Conservation (phyloP, 1,140 invertebrate genomes). For the Metopolophium dirhodum region DNA sequence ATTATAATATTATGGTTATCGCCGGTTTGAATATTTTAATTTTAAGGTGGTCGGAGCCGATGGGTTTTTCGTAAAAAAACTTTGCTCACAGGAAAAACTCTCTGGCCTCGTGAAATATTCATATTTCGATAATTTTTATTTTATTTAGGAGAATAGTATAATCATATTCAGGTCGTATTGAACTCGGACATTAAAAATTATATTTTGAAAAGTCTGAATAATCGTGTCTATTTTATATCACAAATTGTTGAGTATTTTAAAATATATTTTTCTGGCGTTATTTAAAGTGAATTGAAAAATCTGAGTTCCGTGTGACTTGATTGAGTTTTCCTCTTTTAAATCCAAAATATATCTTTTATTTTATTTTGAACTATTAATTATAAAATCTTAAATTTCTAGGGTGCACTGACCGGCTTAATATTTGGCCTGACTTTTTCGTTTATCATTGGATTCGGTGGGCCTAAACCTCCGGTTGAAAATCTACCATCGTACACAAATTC, state of each 20-base stretch:
- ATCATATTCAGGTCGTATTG: not conserved
- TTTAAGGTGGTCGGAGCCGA: not conserved
- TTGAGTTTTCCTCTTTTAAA: not conserved
- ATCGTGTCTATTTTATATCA: not conserved
- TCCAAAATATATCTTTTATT: not conserved
- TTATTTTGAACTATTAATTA: not conserved
- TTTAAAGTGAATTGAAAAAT: not conserved
- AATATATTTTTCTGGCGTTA: not conserved
- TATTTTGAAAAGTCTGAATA: not conserved
- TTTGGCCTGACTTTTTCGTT: constrained; percentile 74
- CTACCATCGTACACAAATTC: constrained; percentile 42
- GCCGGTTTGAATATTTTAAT: not conserved
- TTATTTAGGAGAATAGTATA: not conserved
- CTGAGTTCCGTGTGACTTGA: not conserved
- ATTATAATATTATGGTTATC: not conserved
- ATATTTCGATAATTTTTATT: not conserved
- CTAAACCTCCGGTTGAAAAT: constrained; percentile 68
- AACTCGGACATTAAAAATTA: not conserved
- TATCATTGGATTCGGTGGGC: constrained; percentile 86
- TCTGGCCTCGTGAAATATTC: not conserved
- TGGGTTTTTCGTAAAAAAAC: not conserved
- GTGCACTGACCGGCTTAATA: constrained; percentile 72
- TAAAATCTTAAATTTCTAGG: constrained; percentile 64
- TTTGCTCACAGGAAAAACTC: not conserved
- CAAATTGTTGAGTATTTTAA: not conserved